Evolutionary conservation across 2,113 vertebrate species (phyloP), one percentile per base, ranked within the genome.

Genomic region (Clarias macrocephalus): DNA sequence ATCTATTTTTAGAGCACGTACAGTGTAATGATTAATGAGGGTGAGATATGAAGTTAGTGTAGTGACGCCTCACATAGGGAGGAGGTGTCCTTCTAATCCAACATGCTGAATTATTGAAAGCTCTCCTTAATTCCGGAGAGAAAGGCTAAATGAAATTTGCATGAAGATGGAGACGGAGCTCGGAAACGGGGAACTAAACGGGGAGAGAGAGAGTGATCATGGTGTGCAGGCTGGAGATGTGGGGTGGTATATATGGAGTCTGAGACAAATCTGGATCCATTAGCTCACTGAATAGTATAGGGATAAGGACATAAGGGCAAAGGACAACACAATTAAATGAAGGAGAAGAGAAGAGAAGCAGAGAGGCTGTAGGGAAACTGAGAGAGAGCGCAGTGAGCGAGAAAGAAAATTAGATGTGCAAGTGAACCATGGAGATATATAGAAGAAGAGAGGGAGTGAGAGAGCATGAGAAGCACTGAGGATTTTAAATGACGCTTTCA

Each of bases 41-140:
- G 25, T 80, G 86, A 54, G 19, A 28, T 59, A 70, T 84, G 12
- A 75, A 88, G 52, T 84, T 81, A 76, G 81, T 86, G 52, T 82
- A 80, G 33, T 33, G 83, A 42, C 13, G 62, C 72, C 80, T 84
- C 59, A 52, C 66, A 86, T 25, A 52, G 10, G 30, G 2, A 19
- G 87, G 56, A 86, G 73, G 68, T 76, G 87, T 77, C 82, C 68
- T 84, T 75, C 73, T 88, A 83, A 68, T 60, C 80, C 65, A 75
- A 84, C 84, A 37, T 84, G 63, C 87, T 91, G 86, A 92, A 93
- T 92, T 90, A 93, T 92, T 92, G 89, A 94, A 88, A 85, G 73
- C 60, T 75, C 59, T 85, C 83, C 59, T 63, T 87, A 87, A 48
- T 85, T 91, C 88, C 85, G 56, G 84, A 86, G 88, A 92, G 82